A percentile compares a stretch with the other conserved stretches of the same genome.
Conservation (phyloP, 2,113 vertebrate genomes). For the Pluvialis apricaria region DNA sequence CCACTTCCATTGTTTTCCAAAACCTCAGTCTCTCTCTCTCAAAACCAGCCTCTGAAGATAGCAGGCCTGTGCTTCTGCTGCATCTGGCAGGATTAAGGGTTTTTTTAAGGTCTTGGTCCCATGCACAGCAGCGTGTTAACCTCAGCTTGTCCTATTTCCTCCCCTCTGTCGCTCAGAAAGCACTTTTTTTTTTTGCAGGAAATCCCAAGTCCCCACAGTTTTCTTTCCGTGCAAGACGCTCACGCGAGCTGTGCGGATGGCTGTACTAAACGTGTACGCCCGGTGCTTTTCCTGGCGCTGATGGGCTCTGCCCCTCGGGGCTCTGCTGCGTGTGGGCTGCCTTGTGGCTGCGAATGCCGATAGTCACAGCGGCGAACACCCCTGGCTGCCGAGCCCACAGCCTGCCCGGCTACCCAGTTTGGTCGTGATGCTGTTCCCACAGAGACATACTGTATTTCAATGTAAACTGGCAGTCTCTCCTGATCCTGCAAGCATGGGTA, state of each 20-base stretch:
- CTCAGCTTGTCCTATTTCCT: not conserved
- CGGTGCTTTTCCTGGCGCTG: not conserved
- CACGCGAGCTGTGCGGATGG: not conserved
- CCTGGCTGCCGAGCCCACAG: not conserved
- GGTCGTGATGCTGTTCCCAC: rapidly evolving
- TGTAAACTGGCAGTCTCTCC: not conserved
- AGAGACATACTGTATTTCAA: not conserved
- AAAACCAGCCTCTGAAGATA: not conserved
- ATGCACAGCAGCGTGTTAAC: not conserved
- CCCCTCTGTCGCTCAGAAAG: not conserved
- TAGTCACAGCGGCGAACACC: not conserved
- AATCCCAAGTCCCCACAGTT: not conserved
- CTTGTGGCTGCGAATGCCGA: rapidly evolving
- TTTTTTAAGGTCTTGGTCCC: not conserved
- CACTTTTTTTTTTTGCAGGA: not conserved
- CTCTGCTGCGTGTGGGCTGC: not conserved
- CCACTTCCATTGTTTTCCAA: not conserved
- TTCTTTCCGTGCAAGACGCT: not conserved
- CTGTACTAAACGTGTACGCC: not conserved
- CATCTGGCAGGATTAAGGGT: not conserved
- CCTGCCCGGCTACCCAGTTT: not conserved
- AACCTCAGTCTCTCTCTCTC: not conserved
- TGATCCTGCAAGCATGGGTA: rapidly evolving
- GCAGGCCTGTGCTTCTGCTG: not conserved
- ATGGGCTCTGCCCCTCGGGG: rapidly evolving